Evolutionary conservation across 2,797 vertebrate genomes (phyloP).

Genomic region (Corythornis leucogaster): DNA sequence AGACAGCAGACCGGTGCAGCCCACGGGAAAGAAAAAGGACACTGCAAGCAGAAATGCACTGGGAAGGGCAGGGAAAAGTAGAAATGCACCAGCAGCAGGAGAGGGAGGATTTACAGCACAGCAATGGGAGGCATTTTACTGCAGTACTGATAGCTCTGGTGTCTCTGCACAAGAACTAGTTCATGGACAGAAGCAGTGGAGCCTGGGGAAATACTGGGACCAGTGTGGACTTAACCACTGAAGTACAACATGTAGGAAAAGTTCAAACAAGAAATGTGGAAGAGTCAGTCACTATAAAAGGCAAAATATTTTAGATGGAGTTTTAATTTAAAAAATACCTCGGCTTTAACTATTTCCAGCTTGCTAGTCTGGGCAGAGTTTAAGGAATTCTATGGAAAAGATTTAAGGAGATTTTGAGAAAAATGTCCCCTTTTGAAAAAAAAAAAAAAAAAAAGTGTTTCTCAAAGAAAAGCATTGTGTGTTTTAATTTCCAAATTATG

Average conservation of each 20-base stretch:
- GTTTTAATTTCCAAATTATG: neutral
- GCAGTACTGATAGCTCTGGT: neutral
- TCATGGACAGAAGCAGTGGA: neutral
- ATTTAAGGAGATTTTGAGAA: neutral
- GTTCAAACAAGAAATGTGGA: neutral
- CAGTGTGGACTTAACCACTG: neutral
- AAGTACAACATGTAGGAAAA: neutral
- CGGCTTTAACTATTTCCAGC: neutral
- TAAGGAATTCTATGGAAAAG: neutral
- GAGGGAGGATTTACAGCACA: neutral
- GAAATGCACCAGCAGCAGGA: neutral
- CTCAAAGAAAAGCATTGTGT: neutral
- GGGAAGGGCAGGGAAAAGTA: slow-evolving; percentile 11
- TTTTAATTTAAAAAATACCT: neutral
- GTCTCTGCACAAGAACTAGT: neutral
- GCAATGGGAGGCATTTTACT: neutral
- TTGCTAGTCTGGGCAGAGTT: neutral
- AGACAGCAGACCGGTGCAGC: neutral
- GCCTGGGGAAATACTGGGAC: neutral
- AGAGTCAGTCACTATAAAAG: neutral
- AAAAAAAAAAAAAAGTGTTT: neutral
- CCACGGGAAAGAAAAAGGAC: slow-evolving; percentile 10
- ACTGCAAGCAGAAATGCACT: neutral
- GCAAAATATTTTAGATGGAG: neutral
- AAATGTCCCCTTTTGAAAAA: neutral